Base-by-base conservation (phyloP, 2,797 vertebrate species). In the Dryobates pubescens region DNA sequence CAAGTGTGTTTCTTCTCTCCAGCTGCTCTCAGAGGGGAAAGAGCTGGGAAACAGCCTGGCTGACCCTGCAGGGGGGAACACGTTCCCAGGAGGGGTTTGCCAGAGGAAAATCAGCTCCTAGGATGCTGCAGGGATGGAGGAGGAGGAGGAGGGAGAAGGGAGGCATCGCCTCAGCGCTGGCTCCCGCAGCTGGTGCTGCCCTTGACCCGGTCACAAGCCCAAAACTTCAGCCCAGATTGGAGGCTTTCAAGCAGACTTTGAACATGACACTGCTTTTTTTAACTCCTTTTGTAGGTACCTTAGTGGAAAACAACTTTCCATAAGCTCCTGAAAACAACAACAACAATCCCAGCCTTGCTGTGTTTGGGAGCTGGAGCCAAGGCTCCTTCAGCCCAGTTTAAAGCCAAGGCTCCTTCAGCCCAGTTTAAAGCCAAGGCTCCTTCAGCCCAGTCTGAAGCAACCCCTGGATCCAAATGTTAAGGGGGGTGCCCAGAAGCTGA, bases 221-320 rank as follows among this genome's bases (percentile, higher is more conserved):
- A 5, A 76, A 45, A 41, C 16, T 24, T 58, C 43, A 64, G 41
- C 72, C n/a, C 51, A 41, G 22, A 64, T 4, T 17, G 1, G 5
- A 63, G 43, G 12, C 63, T 72, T 75, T 49, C 12, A 3, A 77
- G 51, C 3, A 32, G 26, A 36, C 38, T 89, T 73, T 7, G 27
- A 47, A 41, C 2, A 29, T 69, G 36, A 16, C 89, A 67, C 5
- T 0, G 1, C 1, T 10, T 1, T 15, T 1, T 15, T 15, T 29
- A 26, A 79, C 63, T 4, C 1, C 3, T 63, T 64, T n/a, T 22
- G 36, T 9, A 41, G 29, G 24, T 0, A 3, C 27, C 9, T 36
- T 58, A 58, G 43, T 70, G 14, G 3, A 41, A 74, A 77, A 26
- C 12, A 41, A 26, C 17, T 17, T 69, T 9, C 27, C 13, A 30